Evolutionary conservation across 2,888 invertebrate species (phyloP).

Genomic region (Chalcosyrphus nemorum): DNA sequence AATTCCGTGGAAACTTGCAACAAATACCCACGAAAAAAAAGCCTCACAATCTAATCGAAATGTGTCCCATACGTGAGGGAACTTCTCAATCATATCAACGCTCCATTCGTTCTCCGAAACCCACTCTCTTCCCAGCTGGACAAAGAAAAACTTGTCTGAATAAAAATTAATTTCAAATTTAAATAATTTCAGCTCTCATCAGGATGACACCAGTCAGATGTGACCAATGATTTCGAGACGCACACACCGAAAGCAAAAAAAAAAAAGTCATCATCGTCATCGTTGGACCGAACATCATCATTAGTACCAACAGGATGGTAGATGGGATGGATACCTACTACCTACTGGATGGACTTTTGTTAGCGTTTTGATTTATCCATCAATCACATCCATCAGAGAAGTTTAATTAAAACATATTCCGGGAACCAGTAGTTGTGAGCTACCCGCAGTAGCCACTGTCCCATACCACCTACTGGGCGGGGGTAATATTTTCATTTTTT

Average conservation of each 20-base stretch:
- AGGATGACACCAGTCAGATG: slow-evolving; percentile 15
- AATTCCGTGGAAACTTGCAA: neutral
- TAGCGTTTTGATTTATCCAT: slow-evolving; percentile 58
- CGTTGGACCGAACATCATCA: slow-evolving; percentile 2
- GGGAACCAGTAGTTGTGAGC: neutral
- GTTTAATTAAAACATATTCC: slow-evolving; percentile 64
- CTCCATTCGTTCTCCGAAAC: neutral
- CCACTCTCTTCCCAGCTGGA: neutral
- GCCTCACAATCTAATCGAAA: neutral
- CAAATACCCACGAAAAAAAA: neutral
- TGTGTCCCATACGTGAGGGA: neutral
- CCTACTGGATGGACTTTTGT: slow-evolving; percentile 29
- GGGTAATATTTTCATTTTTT: slow-evolving; percentile 10
- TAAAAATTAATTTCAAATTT: slow-evolving; percentile 16
- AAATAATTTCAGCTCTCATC: slow-evolving; percentile 11
- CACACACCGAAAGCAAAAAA: neutral
- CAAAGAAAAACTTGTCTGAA: neutral
- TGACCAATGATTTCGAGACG: slow-evolving; percentile 1
- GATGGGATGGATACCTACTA: neutral
- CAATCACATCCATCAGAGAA: slow-evolving; percentile 53
- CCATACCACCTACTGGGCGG: slow-evolving; percentile 4
- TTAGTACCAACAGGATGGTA: neutral
- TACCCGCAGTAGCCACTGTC: neutral
- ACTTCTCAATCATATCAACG: neutral
- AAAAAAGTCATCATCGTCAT: slow-evolving; percentile 3